Conservation (phyloP, 1,140 invertebrate genomes). For the Drosophila funebris region DNA sequence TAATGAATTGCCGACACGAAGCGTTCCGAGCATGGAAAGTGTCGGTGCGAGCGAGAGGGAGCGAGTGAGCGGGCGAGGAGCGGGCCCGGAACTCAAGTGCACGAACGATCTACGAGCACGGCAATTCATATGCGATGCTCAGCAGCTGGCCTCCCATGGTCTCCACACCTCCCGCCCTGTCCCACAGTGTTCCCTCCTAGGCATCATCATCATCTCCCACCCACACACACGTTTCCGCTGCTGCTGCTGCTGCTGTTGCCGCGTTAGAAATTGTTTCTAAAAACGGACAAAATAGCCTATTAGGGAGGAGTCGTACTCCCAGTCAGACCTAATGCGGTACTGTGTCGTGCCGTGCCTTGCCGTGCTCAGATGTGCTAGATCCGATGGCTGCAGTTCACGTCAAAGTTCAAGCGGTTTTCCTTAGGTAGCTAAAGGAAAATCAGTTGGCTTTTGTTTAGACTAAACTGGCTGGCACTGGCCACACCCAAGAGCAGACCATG, state of each 20-base stretch:
- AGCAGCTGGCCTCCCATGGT: conserved; percentile 66
- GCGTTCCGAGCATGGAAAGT: conserved; percentile 23
- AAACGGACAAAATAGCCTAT: conserved; percentile 71
- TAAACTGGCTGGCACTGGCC: conserved; percentile 59
- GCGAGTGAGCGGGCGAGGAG: background rate
- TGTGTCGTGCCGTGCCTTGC: background rate
- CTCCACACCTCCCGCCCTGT: conserved; percentile 14
- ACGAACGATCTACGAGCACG: conserved; percentile 60
- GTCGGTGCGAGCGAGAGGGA: conserved; percentile 10
- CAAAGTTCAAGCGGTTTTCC: conserved; percentile 70
- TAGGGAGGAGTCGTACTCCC: conserved; percentile 40
- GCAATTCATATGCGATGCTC: conserved; percentile 72
- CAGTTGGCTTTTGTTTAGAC: conserved; percentile 59
- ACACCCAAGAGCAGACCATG: conserved; percentile 62
- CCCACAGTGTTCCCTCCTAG: conserved; percentile 3
- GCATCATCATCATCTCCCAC: conserved; percentile 36
- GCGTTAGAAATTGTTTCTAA: conserved; percentile 73
- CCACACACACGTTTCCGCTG: conserved; percentile 46
- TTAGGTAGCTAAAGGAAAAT: conserved; percentile 44
- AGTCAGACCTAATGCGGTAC: background rate
- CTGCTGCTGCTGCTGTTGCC: conserved; percentile 33
- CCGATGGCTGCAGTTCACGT: conserved; percentile 67
- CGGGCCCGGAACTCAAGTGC: conserved; percentile 59
- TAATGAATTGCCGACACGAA: conserved; percentile 44
- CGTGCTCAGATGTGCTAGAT: conserved; percentile 15